Conservation (phyloP, 2,113 vertebrate genomes). For the Podarcis cretensis region DNA sequence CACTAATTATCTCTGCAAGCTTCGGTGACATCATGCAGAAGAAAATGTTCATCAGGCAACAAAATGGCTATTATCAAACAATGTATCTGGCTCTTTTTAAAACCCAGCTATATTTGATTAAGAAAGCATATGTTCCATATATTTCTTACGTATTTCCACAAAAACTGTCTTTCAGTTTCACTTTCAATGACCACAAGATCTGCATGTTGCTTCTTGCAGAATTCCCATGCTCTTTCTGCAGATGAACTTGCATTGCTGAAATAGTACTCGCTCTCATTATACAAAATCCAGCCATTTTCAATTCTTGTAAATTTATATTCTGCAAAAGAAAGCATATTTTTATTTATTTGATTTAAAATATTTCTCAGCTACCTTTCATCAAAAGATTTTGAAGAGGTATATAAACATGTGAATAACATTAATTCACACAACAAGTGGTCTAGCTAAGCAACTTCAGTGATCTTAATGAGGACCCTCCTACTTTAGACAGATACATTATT, state of each 20-base stretch:
- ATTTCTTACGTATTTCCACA: constrained; percentile 89
- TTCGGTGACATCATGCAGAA: too few relatives aligned
- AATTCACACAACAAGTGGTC: not conserved
- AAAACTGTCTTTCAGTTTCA: constrained; percentile 87
- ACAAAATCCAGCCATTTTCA: constrained; percentile 87
- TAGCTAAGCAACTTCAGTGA: not conserved
- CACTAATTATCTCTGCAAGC: too few relatives aligned
- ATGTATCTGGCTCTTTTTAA: too few relatives aligned
- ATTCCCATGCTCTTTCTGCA: constrained; percentile 86
- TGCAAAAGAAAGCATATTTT: constrained; percentile 57
- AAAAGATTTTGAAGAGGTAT: not conserved
- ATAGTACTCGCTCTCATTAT: constrained; percentile 88
- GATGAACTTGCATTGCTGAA: constrained; percentile 80
- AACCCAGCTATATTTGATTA: constrained; percentile 1
- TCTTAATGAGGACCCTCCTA: too few relatives aligned
- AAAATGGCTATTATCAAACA: too few relatives aligned
- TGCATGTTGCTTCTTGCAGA: constrained; percentile 85
- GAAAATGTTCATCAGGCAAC: too few relatives aligned
- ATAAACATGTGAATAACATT: not conserved
- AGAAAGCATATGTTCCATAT: not conserved
- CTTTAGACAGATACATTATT: too few relatives aligned
- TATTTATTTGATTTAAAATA: not conserved
- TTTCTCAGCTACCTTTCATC: not conserved
- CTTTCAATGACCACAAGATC: constrained; percentile 85
- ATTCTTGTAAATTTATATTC: constrained; percentile 71